Evolutionary conservation across 2,888 invertebrate species (phyloP).

Genomic region (Troilus luridus): DNA sequence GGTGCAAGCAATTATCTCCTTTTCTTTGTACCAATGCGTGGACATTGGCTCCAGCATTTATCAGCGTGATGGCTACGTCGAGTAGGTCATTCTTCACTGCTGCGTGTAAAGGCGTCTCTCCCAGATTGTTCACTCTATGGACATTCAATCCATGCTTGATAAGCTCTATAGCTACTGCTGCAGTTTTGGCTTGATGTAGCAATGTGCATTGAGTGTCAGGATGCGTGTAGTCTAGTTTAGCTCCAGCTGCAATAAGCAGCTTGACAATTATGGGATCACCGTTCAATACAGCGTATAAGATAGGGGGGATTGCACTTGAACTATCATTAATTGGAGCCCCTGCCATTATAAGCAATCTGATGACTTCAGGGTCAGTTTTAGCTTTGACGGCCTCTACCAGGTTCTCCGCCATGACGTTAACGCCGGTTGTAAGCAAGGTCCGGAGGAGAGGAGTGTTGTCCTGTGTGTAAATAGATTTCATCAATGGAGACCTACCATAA

Average conservation of each 20-base stretch:
- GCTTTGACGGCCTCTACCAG: neutral
- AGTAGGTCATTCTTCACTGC: neutral
- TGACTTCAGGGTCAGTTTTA: neutral
- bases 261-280: neutral
- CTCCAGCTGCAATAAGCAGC: neutral
- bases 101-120: neutral
- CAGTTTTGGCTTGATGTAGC: neutral
- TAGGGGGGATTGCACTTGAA: neutral
- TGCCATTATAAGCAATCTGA: neutral
- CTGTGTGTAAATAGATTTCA: neutral
- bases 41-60: neutral
- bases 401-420: neutral
- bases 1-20: neutral
- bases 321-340: neutral
- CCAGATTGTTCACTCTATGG: neutral
- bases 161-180: neutral
- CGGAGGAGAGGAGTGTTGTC: neutral
- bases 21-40: neutral
- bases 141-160: neutral
- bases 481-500: neutral
- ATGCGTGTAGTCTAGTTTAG: neutral
- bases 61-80: neutral
- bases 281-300: neutral
- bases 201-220: neutral
- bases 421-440: neutral